A percentile compares a stretch with the other conserved stretches of the same genome.
These are phyloP conservation scores for Conger conger DNA, from an alignment of 2,113 vertebrate genomes.

Conservation along the genomic window DNA sequence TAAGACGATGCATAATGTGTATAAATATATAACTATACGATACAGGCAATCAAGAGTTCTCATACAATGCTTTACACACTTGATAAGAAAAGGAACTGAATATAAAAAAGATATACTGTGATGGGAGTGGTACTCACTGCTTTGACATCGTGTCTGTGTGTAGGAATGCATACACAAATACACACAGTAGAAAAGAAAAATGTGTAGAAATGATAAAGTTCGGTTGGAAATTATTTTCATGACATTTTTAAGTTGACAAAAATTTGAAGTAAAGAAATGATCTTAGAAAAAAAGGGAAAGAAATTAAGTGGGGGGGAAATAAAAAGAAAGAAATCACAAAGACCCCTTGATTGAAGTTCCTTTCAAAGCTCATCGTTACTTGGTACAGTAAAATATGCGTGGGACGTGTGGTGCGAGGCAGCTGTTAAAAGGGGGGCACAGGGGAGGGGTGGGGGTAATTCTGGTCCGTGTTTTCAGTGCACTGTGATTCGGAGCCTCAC, in stretches of 20 bases:
- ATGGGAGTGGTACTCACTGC: not conserved
- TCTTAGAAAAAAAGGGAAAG: not conserved
- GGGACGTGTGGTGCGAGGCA: not conserved
- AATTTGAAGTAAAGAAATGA: not conserved
- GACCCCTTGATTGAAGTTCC: too few relatives aligned
- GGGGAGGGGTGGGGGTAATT: too few relatives aligned
- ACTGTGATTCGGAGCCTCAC: not conserved
- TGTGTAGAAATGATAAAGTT: not conserved
- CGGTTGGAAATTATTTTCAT: not conserved
- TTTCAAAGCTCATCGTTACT: too few relatives aligned
- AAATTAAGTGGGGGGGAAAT: not conserved
- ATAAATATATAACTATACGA: not conserved
- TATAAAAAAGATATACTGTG: not conserved
- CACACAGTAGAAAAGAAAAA: not conserved
- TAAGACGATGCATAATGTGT: not conserved
- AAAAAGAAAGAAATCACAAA: not conserved
- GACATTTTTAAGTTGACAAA: not conserved
- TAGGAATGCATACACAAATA: not conserved
- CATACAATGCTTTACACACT: slow-evolving; percentile 7
- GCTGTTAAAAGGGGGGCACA: not conserved
- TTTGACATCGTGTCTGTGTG: not conserved
- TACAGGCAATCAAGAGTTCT: not conserved
- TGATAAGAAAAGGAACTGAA: not conserved
- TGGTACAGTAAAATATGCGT: not conserved
- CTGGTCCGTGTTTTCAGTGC: not conserved